Conservation (phyloP, 2,888 invertebrate genomes). For the Lamproptera curius region DNA sequence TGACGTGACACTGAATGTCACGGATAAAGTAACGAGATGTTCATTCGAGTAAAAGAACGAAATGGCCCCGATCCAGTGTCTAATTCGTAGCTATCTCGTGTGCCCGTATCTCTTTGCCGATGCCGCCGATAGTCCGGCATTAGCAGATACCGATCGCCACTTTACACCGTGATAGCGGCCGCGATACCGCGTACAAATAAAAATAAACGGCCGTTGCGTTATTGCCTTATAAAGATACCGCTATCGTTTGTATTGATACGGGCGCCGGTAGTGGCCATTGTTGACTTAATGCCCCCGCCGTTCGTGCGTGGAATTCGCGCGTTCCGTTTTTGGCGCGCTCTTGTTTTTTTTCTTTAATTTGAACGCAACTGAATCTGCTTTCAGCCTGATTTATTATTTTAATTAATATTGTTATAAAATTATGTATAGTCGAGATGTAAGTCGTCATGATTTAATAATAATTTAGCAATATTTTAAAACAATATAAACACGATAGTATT, state of each 20-base stretch:
- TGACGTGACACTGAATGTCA: no score
- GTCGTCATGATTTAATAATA: no score
- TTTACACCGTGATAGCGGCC: conserved; percentile 48
- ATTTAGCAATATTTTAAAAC: no score
- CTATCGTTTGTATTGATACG: conserved; percentile 46
- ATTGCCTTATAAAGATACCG: conserved; percentile 61
- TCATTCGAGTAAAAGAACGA: conserved; percentile 6
- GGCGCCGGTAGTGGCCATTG: conserved; percentile 43
- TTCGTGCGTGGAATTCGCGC: conserved; percentile 3
- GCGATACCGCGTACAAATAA: conserved; percentile 65
- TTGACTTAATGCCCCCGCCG: conserved; percentile 37
- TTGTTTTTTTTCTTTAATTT: neutral
- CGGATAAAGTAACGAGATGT: no score
- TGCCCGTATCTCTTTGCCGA: conserved; percentile 43
- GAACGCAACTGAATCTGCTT: no score
- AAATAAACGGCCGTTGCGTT: conserved; percentile 63
- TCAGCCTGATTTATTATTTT: no score
- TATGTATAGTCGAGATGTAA: no score
- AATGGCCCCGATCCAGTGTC: conserved; percentile 18
- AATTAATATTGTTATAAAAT: no score
- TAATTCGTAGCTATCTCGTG: conserved; percentile 24
- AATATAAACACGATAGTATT: no score
- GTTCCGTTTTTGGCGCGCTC: conserved; percentile 5
- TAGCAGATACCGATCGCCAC: conserved; percentile 68
- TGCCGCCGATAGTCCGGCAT: conserved; percentile 57